phyloP scores from a whole-genome alignment of 2,113 vertebrate species.

The Callocephalon fimbriatum region DNA sequence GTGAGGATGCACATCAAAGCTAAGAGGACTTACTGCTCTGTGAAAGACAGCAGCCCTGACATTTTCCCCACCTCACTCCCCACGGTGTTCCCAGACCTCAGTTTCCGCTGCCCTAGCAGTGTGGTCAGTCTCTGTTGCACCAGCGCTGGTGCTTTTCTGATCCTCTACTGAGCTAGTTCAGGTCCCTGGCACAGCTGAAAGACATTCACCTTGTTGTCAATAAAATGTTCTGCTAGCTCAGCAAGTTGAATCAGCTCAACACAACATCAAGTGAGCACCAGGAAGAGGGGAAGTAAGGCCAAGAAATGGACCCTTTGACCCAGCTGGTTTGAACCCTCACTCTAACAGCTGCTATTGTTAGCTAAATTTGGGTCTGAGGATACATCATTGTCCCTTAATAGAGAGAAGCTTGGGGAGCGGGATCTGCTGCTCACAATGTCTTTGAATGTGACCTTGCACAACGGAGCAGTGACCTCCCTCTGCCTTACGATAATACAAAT shows the following conservation, averaged over 20 bases:
- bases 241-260: neutral
- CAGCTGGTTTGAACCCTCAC: neutral
- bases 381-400: neutral
- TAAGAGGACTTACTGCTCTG: neutral
- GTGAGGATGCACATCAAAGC: fast-evolving
- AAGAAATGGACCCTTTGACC: neutral
- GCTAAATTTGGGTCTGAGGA: conserved; percentile 46
- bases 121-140: neutral
- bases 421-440: neutral
- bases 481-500: neutral
- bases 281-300: neutral
- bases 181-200: neutral
- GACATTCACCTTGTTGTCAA: neutral
- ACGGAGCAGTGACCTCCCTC: conserved; percentile 6
- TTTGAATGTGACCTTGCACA: conserved; percentile 3
- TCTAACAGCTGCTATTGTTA: conserved; percentile 32
- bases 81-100: neutral
- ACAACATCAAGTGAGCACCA: neutral
- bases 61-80: neutral
- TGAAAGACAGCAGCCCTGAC: neutral
- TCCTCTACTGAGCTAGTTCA: neutral
- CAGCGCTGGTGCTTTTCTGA: neutral
- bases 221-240: neutral
- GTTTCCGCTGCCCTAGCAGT: neutral
- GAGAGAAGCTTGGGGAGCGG: neutral